A percentile compares a stretch with the other conserved stretches of the same genome.
phyloP scores from a whole-genome alignment of 2,797 vertebrate species.

The Aselliscus stoliczkanus region DNA sequence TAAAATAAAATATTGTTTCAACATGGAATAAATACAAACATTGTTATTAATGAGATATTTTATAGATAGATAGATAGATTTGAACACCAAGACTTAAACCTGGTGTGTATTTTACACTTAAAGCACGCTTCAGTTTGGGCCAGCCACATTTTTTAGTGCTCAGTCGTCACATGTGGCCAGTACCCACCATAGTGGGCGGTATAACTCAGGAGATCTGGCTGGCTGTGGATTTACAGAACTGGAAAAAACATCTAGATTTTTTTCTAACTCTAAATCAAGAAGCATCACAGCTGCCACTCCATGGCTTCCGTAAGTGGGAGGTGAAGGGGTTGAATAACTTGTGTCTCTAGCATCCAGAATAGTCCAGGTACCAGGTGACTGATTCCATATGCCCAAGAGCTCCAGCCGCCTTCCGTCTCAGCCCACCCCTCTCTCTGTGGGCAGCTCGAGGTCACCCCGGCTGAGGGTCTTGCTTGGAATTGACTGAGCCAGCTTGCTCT shows the following conservation, averaged over 20 bases:
- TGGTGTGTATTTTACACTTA: not conserved
- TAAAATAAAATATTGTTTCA: not conserved
- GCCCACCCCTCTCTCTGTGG: not conserved
- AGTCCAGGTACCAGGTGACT: not conserved
- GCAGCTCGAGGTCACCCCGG: not conserved
- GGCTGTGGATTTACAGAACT: not conserved
- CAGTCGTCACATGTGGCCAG: accelerated
- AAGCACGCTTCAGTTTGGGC: not conserved
- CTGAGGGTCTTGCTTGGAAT: not conserved
- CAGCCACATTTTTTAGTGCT: not conserved
- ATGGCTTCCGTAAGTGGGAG: not conserved
- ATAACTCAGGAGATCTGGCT: not conserved
- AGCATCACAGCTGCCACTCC: not conserved
- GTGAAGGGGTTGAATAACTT: not conserved
- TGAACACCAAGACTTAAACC: not conserved
- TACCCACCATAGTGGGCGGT: accelerated
- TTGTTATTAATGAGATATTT: not conserved
- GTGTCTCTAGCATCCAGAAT: not conserved
- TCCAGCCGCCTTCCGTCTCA: too few species aligned
- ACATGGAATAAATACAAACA: not conserved
- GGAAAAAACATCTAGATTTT: not conserved
- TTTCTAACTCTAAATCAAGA: not conserved
- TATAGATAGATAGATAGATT: too few species aligned
- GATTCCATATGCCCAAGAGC: not conserved
- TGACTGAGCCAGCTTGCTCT: not conserved